Conservation (phyloP, 2,888 invertebrate genomes). For the Selenia dentaria region DNA sequence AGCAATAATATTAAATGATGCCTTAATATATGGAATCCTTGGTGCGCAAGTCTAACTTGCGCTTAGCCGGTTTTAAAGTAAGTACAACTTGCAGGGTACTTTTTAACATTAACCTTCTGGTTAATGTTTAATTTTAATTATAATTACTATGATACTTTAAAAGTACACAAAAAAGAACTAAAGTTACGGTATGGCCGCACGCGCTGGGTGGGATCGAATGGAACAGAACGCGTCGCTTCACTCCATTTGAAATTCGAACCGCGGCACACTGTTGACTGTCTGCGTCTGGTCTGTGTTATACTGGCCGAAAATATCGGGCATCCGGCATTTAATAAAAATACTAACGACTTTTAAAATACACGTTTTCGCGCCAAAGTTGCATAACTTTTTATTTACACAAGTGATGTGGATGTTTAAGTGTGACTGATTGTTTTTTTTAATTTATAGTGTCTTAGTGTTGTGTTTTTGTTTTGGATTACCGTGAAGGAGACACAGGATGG, state of each 20-base stretch:
- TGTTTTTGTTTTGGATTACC: constrained; percentile 9
- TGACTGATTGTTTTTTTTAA: not conserved
- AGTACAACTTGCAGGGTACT: too few species aligned
- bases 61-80: too few species aligned
- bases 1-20: too few species aligned
- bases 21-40: too few species aligned
- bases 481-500: constrained; percentile 12
- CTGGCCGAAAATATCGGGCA: not conserved
- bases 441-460: not conserved
- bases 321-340: not conserved
- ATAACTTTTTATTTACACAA: constrained; percentile 4
- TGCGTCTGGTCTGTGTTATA: constrained; percentile 1
- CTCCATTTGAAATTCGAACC: constrained; percentile 20
- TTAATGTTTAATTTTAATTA: too few species aligned
- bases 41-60: too few species aligned
- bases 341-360: not conserved
- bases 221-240: constrained; percentile 6
- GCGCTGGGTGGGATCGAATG: not conserved
- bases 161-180: not conserved
- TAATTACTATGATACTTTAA: not conserved
- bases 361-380: constrained; percentile 1
- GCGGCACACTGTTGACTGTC: constrained; percentile 12
- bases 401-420: not conserved
- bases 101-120: too few species aligned
- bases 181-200: not conserved